A percentile compares a stretch with the other conserved stretches of the same genome.
Evolutionary conservation across 2,113 vertebrate genomes (phyloP).

Genomic region (Sinocyclocheilus anophthalmus): DNA sequence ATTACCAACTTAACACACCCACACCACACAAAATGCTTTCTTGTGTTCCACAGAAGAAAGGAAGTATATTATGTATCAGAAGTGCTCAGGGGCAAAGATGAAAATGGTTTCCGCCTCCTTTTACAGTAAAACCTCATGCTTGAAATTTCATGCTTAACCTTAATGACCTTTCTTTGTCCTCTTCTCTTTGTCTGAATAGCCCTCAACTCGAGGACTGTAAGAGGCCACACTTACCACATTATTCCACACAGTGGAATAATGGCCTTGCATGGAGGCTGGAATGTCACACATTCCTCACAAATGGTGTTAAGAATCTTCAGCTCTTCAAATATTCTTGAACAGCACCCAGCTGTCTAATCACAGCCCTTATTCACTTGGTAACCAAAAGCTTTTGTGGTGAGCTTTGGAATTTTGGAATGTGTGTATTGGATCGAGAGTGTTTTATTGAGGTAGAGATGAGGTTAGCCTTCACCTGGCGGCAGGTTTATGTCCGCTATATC

Average conservation of each 20-base stretch:
- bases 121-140: not conserved
- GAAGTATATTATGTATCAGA: not conserved
- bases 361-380: not conserved
- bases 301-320: not conserved
- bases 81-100: not conserved
- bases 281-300: constrained; percentile 42
- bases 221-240: not conserved
- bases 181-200: not conserved
- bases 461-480: not conserved
- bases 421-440: not conserved
- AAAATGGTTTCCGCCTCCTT: not conserved
- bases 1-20: no score
- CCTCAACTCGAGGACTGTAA: not conserved
- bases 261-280: constrained; percentile 25
- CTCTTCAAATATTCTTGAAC: not conserved
- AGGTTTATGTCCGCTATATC: not conserved
- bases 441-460: not conserved
- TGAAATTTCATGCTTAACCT: constrained; percentile 1
- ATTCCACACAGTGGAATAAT: not conserved
- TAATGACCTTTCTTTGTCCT: constrained; percentile 15
- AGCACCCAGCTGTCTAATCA: not conserved
- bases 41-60: not conserved
- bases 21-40: no score
- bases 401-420: not conserved
- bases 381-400: not conserved